These are phyloP conservation scores for Adelges cooleyi DNA, from an alignment of 1,140 invertebrate species.

Conservation along the genomic window DNA sequence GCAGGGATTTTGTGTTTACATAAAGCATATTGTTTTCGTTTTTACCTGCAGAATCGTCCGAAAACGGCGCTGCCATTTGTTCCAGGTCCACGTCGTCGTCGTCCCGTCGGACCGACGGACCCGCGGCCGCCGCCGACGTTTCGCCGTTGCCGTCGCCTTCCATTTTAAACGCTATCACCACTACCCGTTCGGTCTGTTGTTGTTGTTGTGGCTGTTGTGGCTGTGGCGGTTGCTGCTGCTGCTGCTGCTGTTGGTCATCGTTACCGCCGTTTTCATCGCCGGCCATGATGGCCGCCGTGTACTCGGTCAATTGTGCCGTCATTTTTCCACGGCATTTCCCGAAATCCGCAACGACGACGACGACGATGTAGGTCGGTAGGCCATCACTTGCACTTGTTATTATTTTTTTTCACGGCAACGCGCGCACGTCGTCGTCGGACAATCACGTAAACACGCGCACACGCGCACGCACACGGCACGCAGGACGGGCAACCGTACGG, in stretches of 20 bases:
- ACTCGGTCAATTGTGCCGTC: conserved; percentile 11
- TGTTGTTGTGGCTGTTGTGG: neutral
- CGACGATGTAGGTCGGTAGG: conserved; percentile 7
- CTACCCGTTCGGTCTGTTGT: neutral
- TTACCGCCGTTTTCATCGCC: neutral
- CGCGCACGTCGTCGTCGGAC: neutral
- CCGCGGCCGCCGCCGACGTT: neutral
- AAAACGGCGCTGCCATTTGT: neutral
- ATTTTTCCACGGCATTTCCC: neutral
- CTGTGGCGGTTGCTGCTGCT: no score
- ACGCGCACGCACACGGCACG: neutral
- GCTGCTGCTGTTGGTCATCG: neutral
- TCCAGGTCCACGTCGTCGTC: neutral
- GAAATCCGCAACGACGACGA: neutral
- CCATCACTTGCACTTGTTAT: conserved; percentile 23
- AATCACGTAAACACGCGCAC: neutral
- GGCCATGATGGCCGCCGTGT: neutral
- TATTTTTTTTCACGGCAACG: neutral
- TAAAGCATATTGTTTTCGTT: no score
- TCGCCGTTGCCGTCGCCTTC: neutral
- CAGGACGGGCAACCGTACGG: conserved; percentile 11
- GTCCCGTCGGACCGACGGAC: neutral
- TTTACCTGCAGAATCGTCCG: neutral
- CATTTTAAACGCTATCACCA: conserved; percentile 16
- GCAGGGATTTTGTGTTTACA: no score